A percentile compares a stretch with the other conserved stretches of the same genome.
Conservation (phyloP, 1,140 invertebrate species). For the Drosophila eugracilis region DNA sequence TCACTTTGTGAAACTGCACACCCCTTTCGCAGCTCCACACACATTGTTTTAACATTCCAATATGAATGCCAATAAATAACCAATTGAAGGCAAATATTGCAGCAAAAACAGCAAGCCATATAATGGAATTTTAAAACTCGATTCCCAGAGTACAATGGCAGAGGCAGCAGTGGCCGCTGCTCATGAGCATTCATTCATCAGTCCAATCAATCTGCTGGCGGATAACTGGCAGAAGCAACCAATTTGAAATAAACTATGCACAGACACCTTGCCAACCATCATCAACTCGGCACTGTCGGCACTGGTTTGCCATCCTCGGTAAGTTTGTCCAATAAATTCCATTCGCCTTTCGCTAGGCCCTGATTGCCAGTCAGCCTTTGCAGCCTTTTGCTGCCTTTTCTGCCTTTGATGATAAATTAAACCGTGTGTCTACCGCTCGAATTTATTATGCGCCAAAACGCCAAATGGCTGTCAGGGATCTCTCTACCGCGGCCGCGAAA, state of each 20-base stretch:
- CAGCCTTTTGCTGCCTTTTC: too few species aligned
- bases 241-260: slow-evolving; percentile 60
- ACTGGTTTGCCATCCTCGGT: slow-evolving; percentile 41
- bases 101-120: slow-evolving; percentile 42
- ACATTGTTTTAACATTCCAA: slow-evolving; percentile 9
- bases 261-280: slow-evolving; percentile 38
- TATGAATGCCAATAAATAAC: slow-evolving; percentile 67
- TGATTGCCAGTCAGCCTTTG: slow-evolving; percentile 53
- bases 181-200: slow-evolving; percentile 52
- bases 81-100: slow-evolving; percentile 65
- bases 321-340: slow-evolving; percentile 76
- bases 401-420: slow-evolving; percentile 83
- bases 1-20: not conserved
- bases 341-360: slow-evolving; percentile 55
- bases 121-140: slow-evolving; percentile 69
- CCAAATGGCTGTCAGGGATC: slow-evolving; percentile 76
- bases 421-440: slow-evolving; percentile 76
- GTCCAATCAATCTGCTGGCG: slow-evolving; percentile 58
- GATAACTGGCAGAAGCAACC: slow-evolving; percentile 28
- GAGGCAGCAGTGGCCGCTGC: slow-evolving; percentile 9
- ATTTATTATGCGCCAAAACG: slow-evolving; percentile 83
- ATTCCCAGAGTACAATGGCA: slow-evolving; percentile 1
- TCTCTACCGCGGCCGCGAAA: slow-evolving; percentile 56
- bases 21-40: not conserved
- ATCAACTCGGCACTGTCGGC: slow-evolving; percentile 19